Evolutionary conservation across 1,140 invertebrate genomes (phyloP).

Genomic region (Homalodisca vitripennis): DNA sequence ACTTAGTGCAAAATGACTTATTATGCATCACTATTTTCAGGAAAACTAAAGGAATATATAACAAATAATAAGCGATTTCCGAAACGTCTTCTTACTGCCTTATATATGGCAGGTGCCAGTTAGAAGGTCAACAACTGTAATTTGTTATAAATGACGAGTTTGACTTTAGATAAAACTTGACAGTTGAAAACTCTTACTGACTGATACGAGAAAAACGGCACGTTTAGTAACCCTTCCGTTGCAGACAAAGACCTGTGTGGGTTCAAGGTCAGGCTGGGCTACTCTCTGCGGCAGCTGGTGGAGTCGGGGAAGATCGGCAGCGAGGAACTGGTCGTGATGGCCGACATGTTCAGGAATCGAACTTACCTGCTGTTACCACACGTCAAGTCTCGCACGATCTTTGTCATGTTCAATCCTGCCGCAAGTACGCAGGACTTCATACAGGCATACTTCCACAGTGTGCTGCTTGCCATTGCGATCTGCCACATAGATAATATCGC

Average conservation of each 20-base stretch:
- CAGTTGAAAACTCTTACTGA: no score
- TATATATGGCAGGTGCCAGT: no score
- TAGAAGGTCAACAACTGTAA: no score
- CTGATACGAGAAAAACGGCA: no score
- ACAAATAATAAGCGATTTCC: no score
- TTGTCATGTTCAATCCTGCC: constrained; percentile 50
- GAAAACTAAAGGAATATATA: no score
- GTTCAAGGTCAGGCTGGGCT: constrained; percentile 53
- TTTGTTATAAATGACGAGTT: no score
- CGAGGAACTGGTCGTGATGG: constrained; percentile 45
- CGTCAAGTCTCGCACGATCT: constrained; percentile 48
- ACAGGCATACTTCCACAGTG: constrained; percentile 55
- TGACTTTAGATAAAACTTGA: no score
- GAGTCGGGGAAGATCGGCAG: constrained; percentile 44
- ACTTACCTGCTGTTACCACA: constrained; percentile 54
- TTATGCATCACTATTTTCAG: no score
- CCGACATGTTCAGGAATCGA: constrained; percentile 47
- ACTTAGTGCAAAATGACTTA: no score
- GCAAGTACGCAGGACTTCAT: constrained; percentile 49
- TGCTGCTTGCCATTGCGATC: constrained; percentile 48
- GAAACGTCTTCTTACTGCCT: no score
- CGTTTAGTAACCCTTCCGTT: constrained; percentile 44
- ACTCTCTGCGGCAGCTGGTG: constrained; percentile 53
- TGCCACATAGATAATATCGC: neutral
- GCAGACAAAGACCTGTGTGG: constrained; percentile 54